Conservation (phyloP, 2,113 vertebrate species). For the Crotalus viridis region DNA sequence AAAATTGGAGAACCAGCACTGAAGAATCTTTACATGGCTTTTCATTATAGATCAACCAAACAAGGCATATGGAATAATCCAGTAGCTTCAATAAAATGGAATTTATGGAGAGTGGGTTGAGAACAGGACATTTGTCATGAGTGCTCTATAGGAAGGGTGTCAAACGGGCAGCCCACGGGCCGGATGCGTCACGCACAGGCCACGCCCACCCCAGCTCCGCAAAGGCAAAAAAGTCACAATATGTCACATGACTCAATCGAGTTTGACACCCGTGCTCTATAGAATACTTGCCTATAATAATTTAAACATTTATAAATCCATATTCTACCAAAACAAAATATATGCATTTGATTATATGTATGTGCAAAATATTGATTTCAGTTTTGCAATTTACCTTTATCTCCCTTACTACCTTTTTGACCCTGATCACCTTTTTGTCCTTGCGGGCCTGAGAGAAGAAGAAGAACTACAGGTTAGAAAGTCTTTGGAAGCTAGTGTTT, state of each 20-base stretch:
- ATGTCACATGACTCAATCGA: too few species aligned
- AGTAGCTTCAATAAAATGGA: background rate
- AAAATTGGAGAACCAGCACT: background rate
- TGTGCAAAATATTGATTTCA: background rate
- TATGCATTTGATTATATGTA: background rate
- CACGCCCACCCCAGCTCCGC: too few species aligned
- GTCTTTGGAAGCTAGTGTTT: background rate
- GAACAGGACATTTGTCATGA: too few species aligned
- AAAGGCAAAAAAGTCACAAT: too few species aligned
- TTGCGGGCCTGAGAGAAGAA: slow-evolving; percentile 40
- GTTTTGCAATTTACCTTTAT: slow-evolving; percentile 51
- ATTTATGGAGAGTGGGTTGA: background rate
- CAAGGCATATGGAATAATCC: background rate
- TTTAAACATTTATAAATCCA: background rate
- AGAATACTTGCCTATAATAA: background rate
- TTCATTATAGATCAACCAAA: background rate
- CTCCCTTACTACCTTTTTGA: slow-evolving; percentile 59
- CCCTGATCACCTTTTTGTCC: slow-evolving; percentile 53
- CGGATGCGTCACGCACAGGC: too few species aligned
- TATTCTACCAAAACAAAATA: background rate
- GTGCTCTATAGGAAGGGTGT: background rate
- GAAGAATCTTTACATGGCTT: background rate
- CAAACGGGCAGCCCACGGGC: too few species aligned
- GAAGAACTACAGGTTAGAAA: background rate
- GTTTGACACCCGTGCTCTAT: too few species aligned